A percentile compares a stretch with the other conserved stretches of the same genome.
Evolutionary conservation across 2,888 invertebrate species (phyloP).

Genomic region (Archaeoteleia sp.): DNA sequence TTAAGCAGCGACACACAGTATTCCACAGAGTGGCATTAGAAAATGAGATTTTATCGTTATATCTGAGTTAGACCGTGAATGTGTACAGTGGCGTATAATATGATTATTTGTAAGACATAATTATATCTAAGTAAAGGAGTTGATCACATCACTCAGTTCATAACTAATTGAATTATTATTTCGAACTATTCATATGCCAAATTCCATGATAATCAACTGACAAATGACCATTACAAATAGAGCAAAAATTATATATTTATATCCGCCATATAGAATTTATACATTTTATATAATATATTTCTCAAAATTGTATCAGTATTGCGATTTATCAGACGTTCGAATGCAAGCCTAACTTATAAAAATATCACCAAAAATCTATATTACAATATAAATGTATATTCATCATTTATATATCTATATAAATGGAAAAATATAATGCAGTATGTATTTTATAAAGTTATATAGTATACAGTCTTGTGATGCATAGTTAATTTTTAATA

Average conservation of each 20-base stretch:
- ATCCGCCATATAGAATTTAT: slow-evolving; percentile 43
- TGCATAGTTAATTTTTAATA: too few relatives aligned
- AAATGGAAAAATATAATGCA: too few relatives aligned
- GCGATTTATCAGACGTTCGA: too few relatives aligned
- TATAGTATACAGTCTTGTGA: too few relatives aligned
- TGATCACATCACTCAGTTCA: slow-evolving; percentile 26
- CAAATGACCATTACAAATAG: slow-evolving; percentile 35
- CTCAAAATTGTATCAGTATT: slow-evolving; percentile 29
- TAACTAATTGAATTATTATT: slow-evolving; percentile 13
- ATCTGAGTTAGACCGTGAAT: slow-evolving; percentile 64
- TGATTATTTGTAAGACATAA: slow-evolving; percentile 48
- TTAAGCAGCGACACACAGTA: slow-evolving; percentile 67
- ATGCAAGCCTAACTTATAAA: too few relatives aligned
- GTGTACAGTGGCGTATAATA: slow-evolving; percentile 71
- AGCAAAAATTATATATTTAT: slow-evolving; percentile 34
- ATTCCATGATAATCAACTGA: slow-evolving; percentile 17
- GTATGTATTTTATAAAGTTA: too few relatives aligned
- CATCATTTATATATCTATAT: too few relatives aligned
- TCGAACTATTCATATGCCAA: slow-evolving; percentile 34
- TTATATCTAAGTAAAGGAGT: slow-evolving; percentile 23
- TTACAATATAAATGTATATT: too few relatives aligned
- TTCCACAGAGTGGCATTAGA: slow-evolving; percentile 71
- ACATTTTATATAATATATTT: slow-evolving; percentile 42
- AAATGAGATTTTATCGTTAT: slow-evolving; percentile 70
- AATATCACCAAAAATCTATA: too few relatives aligned